These are phyloP conservation scores for Odobenus rosmarus DNA, from an alignment of 2,113 vertebrate species.

Conservation along the genomic window DNA sequence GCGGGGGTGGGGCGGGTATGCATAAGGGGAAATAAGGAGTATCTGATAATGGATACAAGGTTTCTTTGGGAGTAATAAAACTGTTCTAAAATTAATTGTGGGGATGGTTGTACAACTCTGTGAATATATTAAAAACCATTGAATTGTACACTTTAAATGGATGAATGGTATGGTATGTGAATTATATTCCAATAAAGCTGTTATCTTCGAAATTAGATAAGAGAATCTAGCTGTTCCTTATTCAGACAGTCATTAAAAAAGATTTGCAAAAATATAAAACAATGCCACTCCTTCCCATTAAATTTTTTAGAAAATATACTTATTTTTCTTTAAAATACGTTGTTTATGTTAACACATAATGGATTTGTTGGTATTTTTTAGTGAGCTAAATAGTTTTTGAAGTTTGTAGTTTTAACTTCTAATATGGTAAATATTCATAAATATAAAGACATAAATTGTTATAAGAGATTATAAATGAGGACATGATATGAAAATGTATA, in stretches of 20 bases:
- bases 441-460: neutral
- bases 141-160: neutral
- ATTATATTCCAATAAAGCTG: neutral
- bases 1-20: neutral
- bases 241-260: neutral
- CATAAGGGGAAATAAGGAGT: neutral
- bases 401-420: neutral
- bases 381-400: neutral
- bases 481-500: neutral
- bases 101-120: neutral
- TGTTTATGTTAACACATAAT: neutral
- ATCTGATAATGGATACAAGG: neutral
- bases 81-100: neutral
- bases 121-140: neutral
- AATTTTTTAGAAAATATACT: conserved; percentile 1
- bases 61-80: neutral
- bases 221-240: neutral
- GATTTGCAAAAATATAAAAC: neutral
- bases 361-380: neutral
- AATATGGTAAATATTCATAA: neutral
- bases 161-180: neutral
- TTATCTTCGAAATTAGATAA: neutral
- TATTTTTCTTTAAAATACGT: neutral
- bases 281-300: neutral
- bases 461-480: neutral